phyloP scores from a whole-genome alignment of 2,797 vertebrate species.

The Gymnocypris eckloni region DNA sequence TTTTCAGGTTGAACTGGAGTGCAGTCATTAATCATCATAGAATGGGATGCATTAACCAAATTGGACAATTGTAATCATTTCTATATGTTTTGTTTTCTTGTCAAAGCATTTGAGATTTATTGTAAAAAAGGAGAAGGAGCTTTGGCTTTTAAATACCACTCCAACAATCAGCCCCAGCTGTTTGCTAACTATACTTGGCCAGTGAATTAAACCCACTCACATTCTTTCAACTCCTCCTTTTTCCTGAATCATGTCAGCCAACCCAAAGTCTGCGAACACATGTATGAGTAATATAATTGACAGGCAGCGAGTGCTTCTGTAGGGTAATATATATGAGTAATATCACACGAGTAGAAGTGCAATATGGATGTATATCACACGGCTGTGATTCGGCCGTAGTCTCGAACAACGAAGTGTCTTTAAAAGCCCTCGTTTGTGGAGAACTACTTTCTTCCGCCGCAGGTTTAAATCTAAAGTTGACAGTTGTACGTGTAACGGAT shows the following conservation, averaged over 20 bases:
- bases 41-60: conserved; percentile 70
- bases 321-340: neutral
- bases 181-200: neutral
- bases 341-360: too few species aligned
- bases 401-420: too few species aligned
- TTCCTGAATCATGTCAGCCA: neutral
- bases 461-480: too few species aligned
- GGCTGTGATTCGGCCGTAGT: too few species aligned
- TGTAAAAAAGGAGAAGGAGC: neutral
- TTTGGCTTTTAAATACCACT: neutral
- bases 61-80: conserved; percentile 54
- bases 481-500: too few species aligned
- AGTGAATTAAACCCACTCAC: neutral
- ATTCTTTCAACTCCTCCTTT: neutral
- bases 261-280: neutral
- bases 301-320: neutral
- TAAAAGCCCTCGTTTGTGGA: too few species aligned
- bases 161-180: neutral
- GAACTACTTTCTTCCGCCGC: too few species aligned
- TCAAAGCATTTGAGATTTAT: neutral
- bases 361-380: too few species aligned
- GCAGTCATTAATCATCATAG: conserved; percentile 70
- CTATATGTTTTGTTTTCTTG: conserved; percentile 56
- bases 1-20: conserved; percentile 73
- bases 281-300: neutral